Evolutionary conservation across 2,888 invertebrate genomes (phyloP).

Genomic region (Liopterus haemorrhoidalis): DNA sequence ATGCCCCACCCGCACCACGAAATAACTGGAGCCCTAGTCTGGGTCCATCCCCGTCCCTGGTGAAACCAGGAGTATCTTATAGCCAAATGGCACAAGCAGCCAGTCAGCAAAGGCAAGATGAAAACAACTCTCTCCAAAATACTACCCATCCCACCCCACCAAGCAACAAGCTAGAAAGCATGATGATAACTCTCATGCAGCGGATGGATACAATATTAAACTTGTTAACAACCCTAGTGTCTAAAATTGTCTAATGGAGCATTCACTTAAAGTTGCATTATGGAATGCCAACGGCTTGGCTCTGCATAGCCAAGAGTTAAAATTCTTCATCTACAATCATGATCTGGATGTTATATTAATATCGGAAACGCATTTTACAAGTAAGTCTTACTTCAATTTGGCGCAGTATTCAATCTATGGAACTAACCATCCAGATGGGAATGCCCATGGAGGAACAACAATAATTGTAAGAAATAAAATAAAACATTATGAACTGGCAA

Average conservation of each 20-base stretch:
- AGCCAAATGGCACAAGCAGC: too few relatives aligned
- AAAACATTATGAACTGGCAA: slow-evolving; percentile 7
- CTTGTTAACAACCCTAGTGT: slow-evolving; percentile 8
- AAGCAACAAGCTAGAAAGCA: slow-evolving; percentile 1
- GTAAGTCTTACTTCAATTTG: slow-evolving; percentile 1
- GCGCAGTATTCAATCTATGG: slow-evolving; percentile 6
- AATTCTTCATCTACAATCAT: slow-evolving; percentile 6
- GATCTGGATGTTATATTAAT: slow-evolving; percentile 1
- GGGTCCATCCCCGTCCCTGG: too few relatives aligned
- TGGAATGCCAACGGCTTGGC: slow-evolving; percentile 16
- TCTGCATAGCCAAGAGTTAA: slow-evolving; percentile 10
- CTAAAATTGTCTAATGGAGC: slow-evolving; percentile 12
- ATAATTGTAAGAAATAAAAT: slow-evolving; percentile 4
- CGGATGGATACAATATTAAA: slow-evolving; percentile 13
- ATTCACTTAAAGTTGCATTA: slow-evolving; percentile 6
- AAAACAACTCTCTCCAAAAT: background rate
- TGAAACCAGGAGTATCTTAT: too few relatives aligned
- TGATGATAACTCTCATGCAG: slow-evolving; percentile 5
- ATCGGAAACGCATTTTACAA: slow-evolving; percentile 9
- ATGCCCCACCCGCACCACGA: too few relatives aligned
- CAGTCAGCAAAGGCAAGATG: too few relatives aligned
- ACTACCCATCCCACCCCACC: background rate
- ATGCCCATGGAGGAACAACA: slow-evolving; percentile 6
- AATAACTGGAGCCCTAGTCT: too few relatives aligned
- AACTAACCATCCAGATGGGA: slow-evolving; percentile 6